Base-by-base conservation (phyloP, 2,113 vertebrate genomes). In the Antechinus flavipes region DNA sequence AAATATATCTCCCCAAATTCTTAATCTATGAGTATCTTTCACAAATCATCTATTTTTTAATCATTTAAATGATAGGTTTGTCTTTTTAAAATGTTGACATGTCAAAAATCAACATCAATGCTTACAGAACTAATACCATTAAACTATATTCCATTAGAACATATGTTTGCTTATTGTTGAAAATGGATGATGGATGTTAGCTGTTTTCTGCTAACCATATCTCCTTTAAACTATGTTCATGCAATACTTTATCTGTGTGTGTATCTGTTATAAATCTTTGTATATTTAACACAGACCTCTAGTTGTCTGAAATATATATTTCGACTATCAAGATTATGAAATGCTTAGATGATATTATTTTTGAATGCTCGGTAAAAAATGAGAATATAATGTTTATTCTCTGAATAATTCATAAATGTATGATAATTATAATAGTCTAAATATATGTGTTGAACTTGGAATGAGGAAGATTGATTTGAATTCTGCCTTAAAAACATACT, bases 61-160 rank as follows among this genome's bases (percentile, higher is more conserved):
- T 3, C 4, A 91, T 91, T 96, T 53, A 90, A 47, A 93, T 35
- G 49, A 30, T 0, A 24, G 27, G 11, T 58, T 93, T 95, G 89
- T 22, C 93, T 58, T 95, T 56, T 94, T 90, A 89, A 95, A 95
- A 89, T 42, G 49, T 94, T 76, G 76, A 50, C 96, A 53, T 84
- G 58, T 10, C 68, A 94, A 94, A 91, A 90, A 90, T 84, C 4
- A 93, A 1, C 24, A 3, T 54, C 26, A 26, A 76, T 89, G 89
- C 52, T 90, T 52, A 53, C 22, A 91, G 50, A 76, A 54, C 55
- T 52, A 91, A 76, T 89, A 89, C n/a, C 27, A 16, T 42, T 89
- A 61, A 30, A 76, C 9, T 52, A 22, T 89, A 47, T 93, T 26
- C 47, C 49, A 0, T 2, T 47, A 47, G 30, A 16, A 2, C 7